Conservation (phyloP, 1,140 invertebrate species). For the Drosophila miranda region DNA sequence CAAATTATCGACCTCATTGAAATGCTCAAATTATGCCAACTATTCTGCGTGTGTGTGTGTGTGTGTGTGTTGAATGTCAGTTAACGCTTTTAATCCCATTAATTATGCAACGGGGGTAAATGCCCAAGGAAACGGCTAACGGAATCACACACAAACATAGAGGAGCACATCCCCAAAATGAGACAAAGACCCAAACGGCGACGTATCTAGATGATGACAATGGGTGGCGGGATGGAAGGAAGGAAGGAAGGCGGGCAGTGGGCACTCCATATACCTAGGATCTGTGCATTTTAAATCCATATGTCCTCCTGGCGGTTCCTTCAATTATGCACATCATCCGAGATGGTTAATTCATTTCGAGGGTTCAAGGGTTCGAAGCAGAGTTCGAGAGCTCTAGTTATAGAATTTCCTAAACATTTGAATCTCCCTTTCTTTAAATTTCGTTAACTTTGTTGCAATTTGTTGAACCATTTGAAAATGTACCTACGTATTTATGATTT, state of each 20-base stretch:
- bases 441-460: background rate
- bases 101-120: constrained; percentile 78
- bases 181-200: constrained; percentile 23
- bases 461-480: background rate
- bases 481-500: constrained; percentile 69
- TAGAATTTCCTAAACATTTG: too few species aligned
- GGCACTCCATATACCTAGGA: constrained; percentile 18
- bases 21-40: constrained; percentile 78
- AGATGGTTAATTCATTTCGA: constrained; percentile 47
- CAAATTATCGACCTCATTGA: constrained; percentile 80
- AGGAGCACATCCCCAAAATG: constrained; percentile 39
- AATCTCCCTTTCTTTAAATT: background rate
- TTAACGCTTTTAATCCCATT: constrained; percentile 80
- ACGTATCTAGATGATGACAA: constrained; percentile 8
- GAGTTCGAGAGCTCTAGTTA: background rate
- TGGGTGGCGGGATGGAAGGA: background rate
- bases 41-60: constrained; percentile 54
- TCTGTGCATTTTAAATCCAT: constrained; percentile 68
- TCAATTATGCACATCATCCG: constrained; percentile 68
- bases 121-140: constrained; percentile 63
- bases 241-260: too few species aligned
- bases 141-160: constrained; percentile 35
- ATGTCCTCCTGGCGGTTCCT: constrained; percentile 18
- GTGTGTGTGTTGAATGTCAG: constrained; percentile 66
- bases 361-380: background rate